phyloP scores from a whole-genome alignment of 2,888 invertebrate genomes.

The Cephus nigrinus region DNA sequence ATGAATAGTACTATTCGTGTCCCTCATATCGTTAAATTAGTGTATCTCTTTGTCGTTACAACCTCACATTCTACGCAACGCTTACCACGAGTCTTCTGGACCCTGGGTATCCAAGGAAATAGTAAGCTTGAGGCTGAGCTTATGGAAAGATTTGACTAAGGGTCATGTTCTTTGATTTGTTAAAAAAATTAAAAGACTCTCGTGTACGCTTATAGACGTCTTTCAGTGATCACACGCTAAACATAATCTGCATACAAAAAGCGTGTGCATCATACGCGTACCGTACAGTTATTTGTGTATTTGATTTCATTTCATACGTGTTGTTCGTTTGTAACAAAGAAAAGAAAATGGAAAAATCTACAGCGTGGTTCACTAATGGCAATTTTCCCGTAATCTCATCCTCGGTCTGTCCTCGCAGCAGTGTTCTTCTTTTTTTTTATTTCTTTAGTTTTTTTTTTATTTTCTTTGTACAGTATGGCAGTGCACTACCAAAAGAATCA shows the following conservation, averaged over 20 bases:
- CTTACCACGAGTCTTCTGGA: slow-evolving; percentile 6
- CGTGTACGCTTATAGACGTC: not conserved
- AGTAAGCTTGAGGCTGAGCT: slow-evolving; percentile 21
- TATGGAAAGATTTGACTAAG: slow-evolving; percentile 13
- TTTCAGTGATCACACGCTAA: not conserved
- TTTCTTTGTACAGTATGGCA: not conserved
- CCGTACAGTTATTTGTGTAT: not conserved
- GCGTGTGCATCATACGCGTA: not conserved
- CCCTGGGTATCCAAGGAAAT: slow-evolving; percentile 1
- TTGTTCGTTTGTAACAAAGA: not conserved
- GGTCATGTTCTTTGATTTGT: not conserved
- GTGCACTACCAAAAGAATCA: not conserved
- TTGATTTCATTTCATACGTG: not conserved
- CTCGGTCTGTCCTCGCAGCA: not conserved
- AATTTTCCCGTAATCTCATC: slow-evolving; percentile 7
- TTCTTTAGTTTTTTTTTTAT: not conserved
- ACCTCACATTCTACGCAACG: slow-evolving; percentile 4
- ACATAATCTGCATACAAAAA: not conserved
- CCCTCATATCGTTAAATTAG: not conserved
- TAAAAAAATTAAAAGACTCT: not conserved
- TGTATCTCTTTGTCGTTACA: not conserved
- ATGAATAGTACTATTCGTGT: not conserved
- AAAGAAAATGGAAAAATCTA: not conserved
- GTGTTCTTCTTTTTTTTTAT: not conserved
- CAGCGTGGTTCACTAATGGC: not conserved